These are phyloP conservation scores for Drosophila busckii DNA, from an alignment of 1,140 invertebrate genomes.

Conservation along the genomic window DNA sequence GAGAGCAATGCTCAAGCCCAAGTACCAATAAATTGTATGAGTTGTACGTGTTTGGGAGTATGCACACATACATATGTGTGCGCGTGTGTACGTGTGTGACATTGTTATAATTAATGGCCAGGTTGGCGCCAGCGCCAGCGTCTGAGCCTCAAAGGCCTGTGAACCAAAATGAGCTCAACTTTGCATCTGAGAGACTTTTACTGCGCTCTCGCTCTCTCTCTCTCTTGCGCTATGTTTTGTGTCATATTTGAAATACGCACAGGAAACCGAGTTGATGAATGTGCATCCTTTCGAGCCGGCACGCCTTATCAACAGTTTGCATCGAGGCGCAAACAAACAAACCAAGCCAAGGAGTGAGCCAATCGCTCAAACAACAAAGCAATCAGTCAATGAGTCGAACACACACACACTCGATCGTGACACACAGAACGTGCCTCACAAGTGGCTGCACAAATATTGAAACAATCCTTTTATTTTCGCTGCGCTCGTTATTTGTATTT, in stretches of 20 bases:
- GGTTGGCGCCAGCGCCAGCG: constrained; percentile 54
- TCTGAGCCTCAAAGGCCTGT: constrained; percentile 14
- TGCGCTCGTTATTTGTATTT: too few relatives aligned
- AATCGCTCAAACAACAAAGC: constrained; percentile 54
- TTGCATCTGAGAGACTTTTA: constrained; percentile 35
- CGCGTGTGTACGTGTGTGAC: constrained; percentile 11
- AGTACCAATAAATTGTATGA: constrained; percentile 41
- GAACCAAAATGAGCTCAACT: constrained; percentile 33
- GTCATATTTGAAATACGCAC: constrained; percentile 36
- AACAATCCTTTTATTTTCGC: constrained; percentile 61
- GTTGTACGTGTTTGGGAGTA: constrained; percentile 27
- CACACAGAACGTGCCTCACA: constrained; percentile 50
- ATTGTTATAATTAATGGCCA: constrained; percentile 69
- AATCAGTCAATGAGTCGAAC: constrained; percentile 71
- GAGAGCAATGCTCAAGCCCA: constrained; percentile 31
- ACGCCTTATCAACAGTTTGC: constrained; percentile 44
- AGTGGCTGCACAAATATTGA: constrained; percentile 61
- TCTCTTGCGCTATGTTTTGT: constrained; percentile 5
- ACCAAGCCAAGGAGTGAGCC: constrained; percentile 5
- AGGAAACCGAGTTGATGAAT: constrained; percentile 36
- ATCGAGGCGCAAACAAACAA: constrained; percentile 42
- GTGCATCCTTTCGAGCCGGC: constrained; percentile 33
- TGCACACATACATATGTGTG: neutral
- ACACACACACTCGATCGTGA: constrained; percentile 20
- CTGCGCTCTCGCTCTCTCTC: neutral